Evolutionary conservation across 2,797 vertebrate genomes (phyloP).

Genomic region (Peromyscus melanophrys): DNA sequence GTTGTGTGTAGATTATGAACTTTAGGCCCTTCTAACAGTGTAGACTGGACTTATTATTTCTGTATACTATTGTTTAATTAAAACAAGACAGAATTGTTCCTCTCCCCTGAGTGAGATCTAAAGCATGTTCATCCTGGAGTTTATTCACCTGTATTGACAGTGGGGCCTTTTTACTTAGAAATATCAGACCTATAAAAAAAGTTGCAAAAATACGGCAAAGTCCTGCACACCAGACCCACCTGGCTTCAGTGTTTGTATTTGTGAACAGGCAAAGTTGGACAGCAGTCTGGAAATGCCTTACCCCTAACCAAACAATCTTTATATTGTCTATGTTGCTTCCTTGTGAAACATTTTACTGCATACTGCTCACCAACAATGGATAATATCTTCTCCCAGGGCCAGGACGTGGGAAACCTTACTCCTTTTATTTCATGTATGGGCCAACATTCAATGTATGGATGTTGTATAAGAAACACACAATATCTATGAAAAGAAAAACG

Average conservation of each 20-base stretch:
- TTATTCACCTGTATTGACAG: constrained; percentile 13
- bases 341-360: background rate
- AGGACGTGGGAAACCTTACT: background rate
- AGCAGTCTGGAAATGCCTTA: background rate
- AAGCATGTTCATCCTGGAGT: constrained; percentile 4
- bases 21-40: constrained; percentile 22
- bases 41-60: background rate
- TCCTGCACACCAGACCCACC: background rate
- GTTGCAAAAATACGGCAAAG: background rate
- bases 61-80: constrained; percentile 13
- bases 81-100: background rate
- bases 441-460: constrained; percentile 38
- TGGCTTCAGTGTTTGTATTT: constrained; percentile 39
- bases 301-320: background rate
- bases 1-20: constrained; percentile 26
- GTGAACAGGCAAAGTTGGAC: background rate
- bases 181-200: constrained; percentile 42
- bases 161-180: constrained; percentile 59
- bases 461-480: background rate
- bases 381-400: background rate
- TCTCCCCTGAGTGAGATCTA: background rate
- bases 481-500: constrained; percentile 54
- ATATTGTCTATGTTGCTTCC: background rate
- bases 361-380: background rate
- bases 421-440: constrained; percentile 42